Evolutionary conservation across 2,888 invertebrate species (phyloP).

Genomic region (Strigamia transsilvanica): DNA sequence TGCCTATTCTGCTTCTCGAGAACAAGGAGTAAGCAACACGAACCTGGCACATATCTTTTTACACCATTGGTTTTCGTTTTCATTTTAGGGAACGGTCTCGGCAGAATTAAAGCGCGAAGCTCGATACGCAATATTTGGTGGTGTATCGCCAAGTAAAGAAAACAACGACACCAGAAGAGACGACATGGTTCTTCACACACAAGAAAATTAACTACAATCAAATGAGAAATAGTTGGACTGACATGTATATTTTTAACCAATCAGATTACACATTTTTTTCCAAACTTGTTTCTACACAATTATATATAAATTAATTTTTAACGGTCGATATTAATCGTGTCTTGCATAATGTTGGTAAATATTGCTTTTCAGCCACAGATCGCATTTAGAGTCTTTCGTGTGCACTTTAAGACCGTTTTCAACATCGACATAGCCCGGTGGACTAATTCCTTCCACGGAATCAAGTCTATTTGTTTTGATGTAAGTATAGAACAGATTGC

Average conservation of each 20-base stretch:
- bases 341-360: conserved; percentile 32
- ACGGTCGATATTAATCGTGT: not conserved
- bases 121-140: conserved; percentile 17
- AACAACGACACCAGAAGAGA: not conserved
- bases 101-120: conserved; percentile 58
- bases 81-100: conserved; percentile 58
- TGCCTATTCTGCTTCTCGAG: conserved; percentile 60
- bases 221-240: not conserved
- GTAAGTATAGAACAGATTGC: conserved; percentile 18
- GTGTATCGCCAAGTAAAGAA: not conserved
- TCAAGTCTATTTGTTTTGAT: conserved; percentile 3
- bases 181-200: not conserved
- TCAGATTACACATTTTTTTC: conserved; percentile 6
- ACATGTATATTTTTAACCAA: conserved; percentile 7
- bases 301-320: conserved; percentile 2
- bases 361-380: conserved; percentile 49
- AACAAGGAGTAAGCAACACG: conserved; percentile 58
- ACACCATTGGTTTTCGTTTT: not conserved
- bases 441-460: not conserved
- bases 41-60: not conserved
- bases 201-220: not conserved
- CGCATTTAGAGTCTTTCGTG: conserved; percentile 7
- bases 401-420: not conserved
- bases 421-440: not conserved
- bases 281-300: not conserved